Conservation (phyloP, 2,797 vertebrate genomes). For the Sebastolobus alascanus region DNA sequence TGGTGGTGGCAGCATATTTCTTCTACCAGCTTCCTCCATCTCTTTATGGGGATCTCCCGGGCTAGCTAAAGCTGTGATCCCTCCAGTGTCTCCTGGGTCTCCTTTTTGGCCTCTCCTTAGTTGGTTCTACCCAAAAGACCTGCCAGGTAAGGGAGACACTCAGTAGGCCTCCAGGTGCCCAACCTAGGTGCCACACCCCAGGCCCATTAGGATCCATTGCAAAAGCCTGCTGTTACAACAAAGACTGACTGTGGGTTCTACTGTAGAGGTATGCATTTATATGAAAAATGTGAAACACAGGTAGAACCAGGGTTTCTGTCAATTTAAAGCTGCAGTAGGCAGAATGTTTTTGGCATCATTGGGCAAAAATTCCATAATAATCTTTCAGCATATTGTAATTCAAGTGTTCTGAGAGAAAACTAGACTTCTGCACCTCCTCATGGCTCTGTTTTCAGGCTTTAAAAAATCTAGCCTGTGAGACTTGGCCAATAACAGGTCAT, state of each 20-base stretch:
- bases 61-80: background rate
- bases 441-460: too few species aligned
- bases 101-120: background rate
- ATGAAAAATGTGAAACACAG: background rate
- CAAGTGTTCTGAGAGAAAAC: too few species aligned
- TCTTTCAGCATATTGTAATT: too few species aligned
- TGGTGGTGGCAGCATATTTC: background rate
- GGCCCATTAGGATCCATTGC: background rate
- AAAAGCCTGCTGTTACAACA: background rate
- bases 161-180: background rate
- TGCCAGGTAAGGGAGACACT: background rate
- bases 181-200: background rate
- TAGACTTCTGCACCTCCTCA: too few species aligned
- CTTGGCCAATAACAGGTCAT: too few species aligned
- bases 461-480: too few species aligned
- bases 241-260: background rate
- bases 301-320: background rate
- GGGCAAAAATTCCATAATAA: too few species aligned
- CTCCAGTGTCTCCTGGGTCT: slow-evolving; percentile 4
- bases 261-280: background rate
- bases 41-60: background rate
- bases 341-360: too few species aligned
- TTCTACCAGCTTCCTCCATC: background rate
- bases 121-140: background rate
- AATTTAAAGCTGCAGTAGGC: background rate